phyloP scores from a whole-genome alignment of 2,797 vertebrate genomes.

The Parauchenoglanis punctatus region DNA sequence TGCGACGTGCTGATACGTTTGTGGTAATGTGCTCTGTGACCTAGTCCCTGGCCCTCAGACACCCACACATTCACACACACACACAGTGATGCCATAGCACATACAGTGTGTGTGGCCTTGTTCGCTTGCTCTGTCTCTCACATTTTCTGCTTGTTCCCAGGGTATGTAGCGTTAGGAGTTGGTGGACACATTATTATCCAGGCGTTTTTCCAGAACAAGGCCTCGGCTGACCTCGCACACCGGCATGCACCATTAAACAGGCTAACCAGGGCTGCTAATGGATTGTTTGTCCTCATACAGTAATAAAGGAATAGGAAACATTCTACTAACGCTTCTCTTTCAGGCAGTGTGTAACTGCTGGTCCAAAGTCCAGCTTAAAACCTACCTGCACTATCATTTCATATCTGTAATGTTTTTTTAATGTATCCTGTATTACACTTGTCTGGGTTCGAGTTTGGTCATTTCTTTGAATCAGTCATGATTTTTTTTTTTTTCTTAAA shows the following conservation, averaged over 20 bases:
- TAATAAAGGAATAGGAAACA: conserved; percentile 23
- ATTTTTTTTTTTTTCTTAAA: not conserved
- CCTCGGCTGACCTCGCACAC: conserved; percentile 29
- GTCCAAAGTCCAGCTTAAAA: conserved; percentile 21
- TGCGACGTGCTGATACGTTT: not conserved
- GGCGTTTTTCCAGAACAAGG: conserved; percentile 25
- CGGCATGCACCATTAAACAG: conserved; percentile 31
- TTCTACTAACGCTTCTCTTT: conserved; percentile 23
- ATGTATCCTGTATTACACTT: not conserved
- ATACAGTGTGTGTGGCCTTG: conserved; percentile 17
- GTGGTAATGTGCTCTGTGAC: not conserved
- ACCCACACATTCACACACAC: not conserved
- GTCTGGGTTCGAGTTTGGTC: not conserved
- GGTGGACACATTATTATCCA: conserved; percentile 23
- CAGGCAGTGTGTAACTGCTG: not conserved
- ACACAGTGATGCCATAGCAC: not conserved
- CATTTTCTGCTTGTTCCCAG: conserved; percentile 36
- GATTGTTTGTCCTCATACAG: conserved; percentile 24
- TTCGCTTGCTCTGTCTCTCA: not conserved
- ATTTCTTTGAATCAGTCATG: not conserved
- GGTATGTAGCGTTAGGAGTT: not conserved
- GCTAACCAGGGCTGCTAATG: conserved; percentile 27
- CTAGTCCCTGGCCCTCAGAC: not conserved
- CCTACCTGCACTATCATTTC: not conserved
- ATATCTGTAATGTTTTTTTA: not conserved